Conservation (phyloP, 2,888 invertebrate species). For the Azorinus chamasolen region DNA sequence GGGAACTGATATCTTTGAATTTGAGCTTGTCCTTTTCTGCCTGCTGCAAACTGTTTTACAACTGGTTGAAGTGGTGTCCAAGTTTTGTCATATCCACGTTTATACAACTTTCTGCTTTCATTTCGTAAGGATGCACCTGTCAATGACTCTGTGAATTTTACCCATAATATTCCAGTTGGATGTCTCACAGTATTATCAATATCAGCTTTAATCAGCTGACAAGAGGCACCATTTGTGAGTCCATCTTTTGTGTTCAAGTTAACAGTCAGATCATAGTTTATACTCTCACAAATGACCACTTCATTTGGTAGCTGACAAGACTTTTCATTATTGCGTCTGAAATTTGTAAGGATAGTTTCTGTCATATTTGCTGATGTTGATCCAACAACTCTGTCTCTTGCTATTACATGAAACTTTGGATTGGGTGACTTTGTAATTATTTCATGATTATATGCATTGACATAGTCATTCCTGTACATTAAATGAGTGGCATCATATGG, state of each 20-base stretch:
- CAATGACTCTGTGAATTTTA: conserved; percentile 32
- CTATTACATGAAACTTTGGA: conserved; percentile 32
- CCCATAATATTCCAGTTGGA: conserved; percentile 40
- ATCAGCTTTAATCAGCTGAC: conserved; percentile 43
- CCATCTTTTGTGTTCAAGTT: conserved; percentile 62
- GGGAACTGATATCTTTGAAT: conserved; percentile 51
- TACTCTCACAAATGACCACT: conserved; percentile 29
- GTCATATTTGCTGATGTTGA: conserved; percentile 4
- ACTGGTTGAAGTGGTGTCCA: conserved; percentile 44
- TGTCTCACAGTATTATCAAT: not conserved
- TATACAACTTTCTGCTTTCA: conserved; percentile 23
- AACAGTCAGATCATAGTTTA: conserved; percentile 48
- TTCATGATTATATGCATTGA: conserved; percentile 39
- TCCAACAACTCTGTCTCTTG: conserved; percentile 48
- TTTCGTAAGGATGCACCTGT: conserved; percentile 29
- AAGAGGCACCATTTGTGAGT: conserved; percentile 63
- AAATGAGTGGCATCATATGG: conserved; percentile 42
- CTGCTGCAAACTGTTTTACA: conserved; percentile 32
- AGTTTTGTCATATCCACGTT: not conserved
- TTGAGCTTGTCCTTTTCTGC: conserved; percentile 27
- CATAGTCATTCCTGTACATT: conserved; percentile 52
- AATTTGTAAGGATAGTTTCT: conserved; percentile 13
- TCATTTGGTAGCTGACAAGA: conserved; percentile 33
- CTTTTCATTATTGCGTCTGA: conserved; percentile 21
- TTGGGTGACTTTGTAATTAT: conserved; percentile 7